Evolutionary conservation across 2,888 invertebrate species (phyloP).

Genomic region (Noctua comes): DNA sequence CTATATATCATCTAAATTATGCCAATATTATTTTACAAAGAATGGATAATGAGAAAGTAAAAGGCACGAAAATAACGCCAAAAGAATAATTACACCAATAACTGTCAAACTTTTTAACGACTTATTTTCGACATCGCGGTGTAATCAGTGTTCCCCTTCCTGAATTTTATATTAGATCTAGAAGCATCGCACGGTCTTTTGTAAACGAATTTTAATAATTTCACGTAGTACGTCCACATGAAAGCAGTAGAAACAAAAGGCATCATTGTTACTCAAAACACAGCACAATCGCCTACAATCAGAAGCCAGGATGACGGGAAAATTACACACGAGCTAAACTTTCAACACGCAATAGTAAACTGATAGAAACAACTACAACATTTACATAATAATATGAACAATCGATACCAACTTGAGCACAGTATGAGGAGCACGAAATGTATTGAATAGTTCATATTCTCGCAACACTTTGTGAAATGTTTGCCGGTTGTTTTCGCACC

Average conservation of each 20-base stretch:
- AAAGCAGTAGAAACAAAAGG: constrained; percentile 58
- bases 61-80: constrained; percentile 6
- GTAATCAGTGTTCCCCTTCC: constrained; percentile 36
- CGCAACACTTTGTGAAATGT: constrained; percentile 62
- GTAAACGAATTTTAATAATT: constrained; percentile 42
- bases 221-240: constrained; percentile 26
- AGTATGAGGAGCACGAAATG: constrained; percentile 81
- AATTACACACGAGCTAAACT: constrained; percentile 79
- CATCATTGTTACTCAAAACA: constrained; percentile 65
- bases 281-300: constrained; percentile 70
- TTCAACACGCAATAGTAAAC: constrained; percentile 76
- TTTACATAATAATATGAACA: constrained; percentile 61
- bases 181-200: constrained; percentile 23
- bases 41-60: constrained; percentile 2
- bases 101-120: constrained; percentile 49
- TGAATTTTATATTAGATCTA: constrained; percentile 42
- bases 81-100: constrained; percentile 19
- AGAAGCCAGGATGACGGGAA: constrained; percentile 76
- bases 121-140: constrained; percentile 46
- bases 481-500: constrained; percentile 53
- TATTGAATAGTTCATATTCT: constrained; percentile 80
- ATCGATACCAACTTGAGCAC: constrained; percentile 83
- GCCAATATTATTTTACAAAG: neutral
- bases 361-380: constrained; percentile 63
- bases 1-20: neutral